Conservation (phyloP, 2,888 invertebrate genomes). For the Melanchra persicariae region DNA sequence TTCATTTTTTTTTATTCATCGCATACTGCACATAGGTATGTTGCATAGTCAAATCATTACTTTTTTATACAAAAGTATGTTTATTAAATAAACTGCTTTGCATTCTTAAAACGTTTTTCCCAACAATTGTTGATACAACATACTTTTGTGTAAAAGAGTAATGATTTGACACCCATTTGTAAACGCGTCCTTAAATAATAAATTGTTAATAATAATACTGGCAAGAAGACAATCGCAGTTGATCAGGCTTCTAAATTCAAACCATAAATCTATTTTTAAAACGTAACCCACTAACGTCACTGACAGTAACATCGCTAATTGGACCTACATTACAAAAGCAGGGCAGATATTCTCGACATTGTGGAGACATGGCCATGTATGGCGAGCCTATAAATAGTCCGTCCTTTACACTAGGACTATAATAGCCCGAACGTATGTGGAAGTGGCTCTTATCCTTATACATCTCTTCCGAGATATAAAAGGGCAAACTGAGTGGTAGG, state of each 20-base stretch:
- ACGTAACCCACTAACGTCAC: constrained; percentile 1
- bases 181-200: too few species aligned
- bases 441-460: constrained; percentile 58
- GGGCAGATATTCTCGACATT: constrained; percentile 53
- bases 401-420: constrained; percentile 62
- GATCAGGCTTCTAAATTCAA: constrained; percentile 31
- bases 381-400: constrained; percentile 48
- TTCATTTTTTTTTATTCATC: too few species aligned
- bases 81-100: too few species aligned
- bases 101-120: too few species aligned
- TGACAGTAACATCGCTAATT: constrained; percentile 43
- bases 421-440: constrained; percentile 59
- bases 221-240: neutral
- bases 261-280: constrained; percentile 25
- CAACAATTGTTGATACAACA: too few species aligned
- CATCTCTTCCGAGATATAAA: constrained; percentile 63
- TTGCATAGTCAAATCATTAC: too few species aligned
- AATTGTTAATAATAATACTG: neutral
- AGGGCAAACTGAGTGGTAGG: constrained; percentile 43
- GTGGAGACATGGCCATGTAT: constrained; percentile 44
- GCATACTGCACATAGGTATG: too few species aligned
- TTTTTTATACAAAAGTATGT: too few species aligned
- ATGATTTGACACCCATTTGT: too few species aligned
- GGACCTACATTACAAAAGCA: constrained; percentile 38
- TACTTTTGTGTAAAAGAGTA: too few species aligned